A percentile compares a stretch with the other conserved stretches of the same genome.
Conservation (phyloP, 1,140 invertebrate species). For the Papilio polytes region DNA sequence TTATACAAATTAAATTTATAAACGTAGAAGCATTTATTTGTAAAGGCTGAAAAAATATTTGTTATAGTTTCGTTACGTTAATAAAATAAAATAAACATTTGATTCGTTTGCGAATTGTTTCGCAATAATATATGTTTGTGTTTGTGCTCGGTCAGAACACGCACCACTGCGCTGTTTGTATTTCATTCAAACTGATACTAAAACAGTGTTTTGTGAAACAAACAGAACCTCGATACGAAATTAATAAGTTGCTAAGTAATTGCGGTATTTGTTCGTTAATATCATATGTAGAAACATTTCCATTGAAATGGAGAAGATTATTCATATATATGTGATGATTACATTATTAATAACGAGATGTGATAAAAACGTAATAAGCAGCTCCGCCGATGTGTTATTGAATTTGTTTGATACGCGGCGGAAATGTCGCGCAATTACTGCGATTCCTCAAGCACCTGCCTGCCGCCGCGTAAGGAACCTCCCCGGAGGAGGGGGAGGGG, state of each 20-base stretch:
- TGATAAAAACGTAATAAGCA: background rate
- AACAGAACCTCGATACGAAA: background rate
- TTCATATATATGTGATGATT: background rate
- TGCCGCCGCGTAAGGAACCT: background rate
- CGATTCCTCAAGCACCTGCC: background rate
- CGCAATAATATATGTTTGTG: background rate
- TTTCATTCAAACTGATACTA: background rate
- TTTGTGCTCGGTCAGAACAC: background rate
- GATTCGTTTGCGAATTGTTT: slow-evolving; percentile 1
- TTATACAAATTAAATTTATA: background rate
- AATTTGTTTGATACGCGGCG: background rate
- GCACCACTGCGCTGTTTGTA: background rate
- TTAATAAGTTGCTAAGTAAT: background rate
- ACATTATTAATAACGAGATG: background rate
- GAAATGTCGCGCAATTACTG: background rate
- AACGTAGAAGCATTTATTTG: background rate
- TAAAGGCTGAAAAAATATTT: background rate
- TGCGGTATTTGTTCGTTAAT: background rate
- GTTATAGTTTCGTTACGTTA: background rate
- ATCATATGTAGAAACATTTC: too few relatives aligned
- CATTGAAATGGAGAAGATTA: background rate
- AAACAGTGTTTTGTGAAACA: background rate
- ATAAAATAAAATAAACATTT: slow-evolving; percentile 7
- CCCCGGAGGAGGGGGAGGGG: background rate
- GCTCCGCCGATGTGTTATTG: background rate